Conservation (phyloP, 2,797 vertebrate species). For the Tapirus indicus region DNA sequence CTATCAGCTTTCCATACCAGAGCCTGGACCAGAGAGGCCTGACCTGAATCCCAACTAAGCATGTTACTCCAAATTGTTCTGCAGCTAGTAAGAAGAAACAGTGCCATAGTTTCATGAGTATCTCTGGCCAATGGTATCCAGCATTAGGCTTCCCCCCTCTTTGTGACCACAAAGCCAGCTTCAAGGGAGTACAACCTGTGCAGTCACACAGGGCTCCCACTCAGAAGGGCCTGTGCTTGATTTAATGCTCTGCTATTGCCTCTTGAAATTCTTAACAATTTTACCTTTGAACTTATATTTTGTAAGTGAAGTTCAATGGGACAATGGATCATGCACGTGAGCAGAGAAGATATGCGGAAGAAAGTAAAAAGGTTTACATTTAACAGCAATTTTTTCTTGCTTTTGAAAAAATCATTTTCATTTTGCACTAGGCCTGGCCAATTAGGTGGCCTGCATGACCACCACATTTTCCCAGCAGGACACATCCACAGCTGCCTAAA, state of each 20-base stretch:
- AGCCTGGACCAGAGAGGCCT: not conserved
- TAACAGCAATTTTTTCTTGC: not conserved
- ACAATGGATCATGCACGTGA: not conserved
- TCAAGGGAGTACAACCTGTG: not conserved
- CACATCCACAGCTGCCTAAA: not conserved
- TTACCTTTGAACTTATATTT: constrained; percentile 11
- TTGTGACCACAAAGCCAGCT: not conserved
- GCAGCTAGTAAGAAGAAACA: not conserved
- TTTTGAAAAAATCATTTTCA: not conserved
- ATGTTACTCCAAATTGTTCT: not conserved
- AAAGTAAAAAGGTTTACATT: constrained; percentile 7
- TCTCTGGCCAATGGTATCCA: not conserved
- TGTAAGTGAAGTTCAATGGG: not conserved
- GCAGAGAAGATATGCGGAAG: not conserved
- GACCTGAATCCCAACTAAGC: not conserved
- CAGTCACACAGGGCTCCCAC: not conserved
- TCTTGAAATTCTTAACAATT: constrained; percentile 16
- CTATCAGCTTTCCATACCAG: not conserved
- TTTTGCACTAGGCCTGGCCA: not conserved
- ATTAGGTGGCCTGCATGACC: not conserved
- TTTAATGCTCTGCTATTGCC: not conserved
- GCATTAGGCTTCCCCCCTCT: not conserved
- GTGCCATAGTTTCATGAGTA: not conserved
- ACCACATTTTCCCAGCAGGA: not conserved
- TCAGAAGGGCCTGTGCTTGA: not conserved